Evolutionary conservation across 2,113 vertebrate genomes (phyloP), one percentile per base, ranked within the genome.

Genomic region (Trachemys scripta): DNA sequence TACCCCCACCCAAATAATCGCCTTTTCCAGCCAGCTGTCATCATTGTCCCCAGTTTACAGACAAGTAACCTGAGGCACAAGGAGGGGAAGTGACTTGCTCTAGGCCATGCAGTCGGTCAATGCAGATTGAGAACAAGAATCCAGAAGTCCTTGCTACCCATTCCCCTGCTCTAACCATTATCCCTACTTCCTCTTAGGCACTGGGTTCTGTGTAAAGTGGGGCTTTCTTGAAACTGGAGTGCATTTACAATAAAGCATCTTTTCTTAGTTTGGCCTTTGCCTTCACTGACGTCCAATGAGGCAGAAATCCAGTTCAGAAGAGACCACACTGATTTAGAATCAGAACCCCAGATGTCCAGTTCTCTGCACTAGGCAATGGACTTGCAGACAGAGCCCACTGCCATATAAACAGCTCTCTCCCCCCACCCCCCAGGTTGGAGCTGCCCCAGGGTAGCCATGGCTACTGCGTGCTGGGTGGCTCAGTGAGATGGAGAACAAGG

Each of bases 121-220:
- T 19, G n/a, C n/a, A 72, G n/a, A 42, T 10, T 42, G 20, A 24
- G 69, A 75, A 42, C n/a, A 75, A 75, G n/a, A 11, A 75, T 16
- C 69, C 69, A 24, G 20, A 35, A 38, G 20, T 42, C n/a, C n/a
- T 25, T 75, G 20, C n/a, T 42, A n/a, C 35, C 17, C 35, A n/a
- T 5, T 4, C 65, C 35, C 69, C 16, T 38, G 38, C n/a, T 75
- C 69, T 75, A 42, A 38, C 20, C n/a, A 24, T 3, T 38, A 31
- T 29, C 27, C n/a, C 65, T 72, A 38, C 65, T 20, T 72, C 16
- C 69, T 19, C 3, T 20, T 45, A 57, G 53, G 47, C 7, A 5
- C 27, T 75, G 69, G 0, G 1, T 62, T 62, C 29, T 62, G 20
- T 2, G 17, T 50, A 59, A 22, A 29, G 14, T 8, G 75, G 1